Conservation (phyloP, 2,113 vertebrate genomes). For the Ancistrus triradiatus region DNA sequence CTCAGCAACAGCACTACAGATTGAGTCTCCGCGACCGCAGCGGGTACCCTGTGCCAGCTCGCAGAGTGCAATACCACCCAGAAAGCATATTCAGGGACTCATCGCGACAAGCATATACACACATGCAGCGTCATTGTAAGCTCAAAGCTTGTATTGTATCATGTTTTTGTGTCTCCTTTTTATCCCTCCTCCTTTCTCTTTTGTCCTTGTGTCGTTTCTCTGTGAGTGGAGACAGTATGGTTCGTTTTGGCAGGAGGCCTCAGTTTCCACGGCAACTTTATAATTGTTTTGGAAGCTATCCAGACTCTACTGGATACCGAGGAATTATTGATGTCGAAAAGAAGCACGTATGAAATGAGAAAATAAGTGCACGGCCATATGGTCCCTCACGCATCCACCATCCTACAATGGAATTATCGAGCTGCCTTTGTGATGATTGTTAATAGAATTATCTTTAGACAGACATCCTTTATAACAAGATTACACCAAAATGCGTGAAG, state of each 20-base stretch:
- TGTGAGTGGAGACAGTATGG: slow-evolving; percentile 79
- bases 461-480: slow-evolving; percentile 44
- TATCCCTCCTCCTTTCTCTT: slow-evolving; percentile 57
- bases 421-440: slow-evolving; percentile 56
- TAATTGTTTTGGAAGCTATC: slow-evolving; percentile 92
- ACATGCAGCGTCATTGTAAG: slow-evolving; percentile 51
- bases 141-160: slow-evolving; percentile 25
- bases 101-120: not conserved
- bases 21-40: slow-evolving; percentile 5
- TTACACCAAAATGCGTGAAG: slow-evolving; percentile 20
- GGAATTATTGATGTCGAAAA: slow-evolving; percentile 86
- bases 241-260: slow-evolving; percentile 81
- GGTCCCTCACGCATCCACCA: slow-evolving; percentile 64
- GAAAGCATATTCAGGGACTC: slow-evolving; percentile 10
- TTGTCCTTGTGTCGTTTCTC: slow-evolving; percentile 75
- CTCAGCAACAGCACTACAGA: slow-evolving; percentile 39
- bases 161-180: slow-evolving; percentile 49
- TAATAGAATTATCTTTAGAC: slow-evolving; percentile 63
- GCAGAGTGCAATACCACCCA: not conserved
- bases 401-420: slow-evolving; percentile 61
- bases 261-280: slow-evolving; percentile 93
- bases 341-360: slow-evolving; percentile 82
- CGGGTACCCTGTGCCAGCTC: slow-evolving; percentile 3
- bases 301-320: slow-evolving; percentile 85
- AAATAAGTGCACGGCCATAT: slow-evolving; percentile 72